Conservation (phyloP, 1,140 invertebrate species). For the Hydropsyche tenuis region DNA sequence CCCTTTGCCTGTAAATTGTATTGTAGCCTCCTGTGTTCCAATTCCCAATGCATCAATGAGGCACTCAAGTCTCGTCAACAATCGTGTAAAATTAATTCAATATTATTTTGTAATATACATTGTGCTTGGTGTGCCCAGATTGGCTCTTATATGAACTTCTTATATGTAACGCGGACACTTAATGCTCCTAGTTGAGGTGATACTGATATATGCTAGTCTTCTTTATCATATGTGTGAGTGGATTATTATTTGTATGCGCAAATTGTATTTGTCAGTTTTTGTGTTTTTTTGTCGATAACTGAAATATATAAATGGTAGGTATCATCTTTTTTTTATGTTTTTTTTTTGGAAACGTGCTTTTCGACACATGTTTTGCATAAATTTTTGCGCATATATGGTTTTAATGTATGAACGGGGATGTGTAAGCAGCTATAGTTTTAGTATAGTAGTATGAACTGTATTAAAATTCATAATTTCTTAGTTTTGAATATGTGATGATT, state of each 20-base stretch:
- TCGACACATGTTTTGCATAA: not conserved
- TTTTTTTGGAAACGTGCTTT: no score
- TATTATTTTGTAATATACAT: not conserved
- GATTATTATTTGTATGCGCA: constrained; percentile 25
- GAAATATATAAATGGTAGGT: no score
- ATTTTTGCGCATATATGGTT: not conserved
- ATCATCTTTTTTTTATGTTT: no score
- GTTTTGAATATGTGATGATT: constrained; percentile 36
- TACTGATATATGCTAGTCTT: constrained; percentile 51
- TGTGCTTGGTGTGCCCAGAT: no score
- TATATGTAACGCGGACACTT: constrained; percentile 36
- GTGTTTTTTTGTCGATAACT: no score
- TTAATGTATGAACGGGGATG: not conserved
- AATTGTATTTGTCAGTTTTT: no score
- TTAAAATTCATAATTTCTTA: constrained; percentile 37
- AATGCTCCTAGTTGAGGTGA: constrained; percentile 47
- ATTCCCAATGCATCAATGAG: no score
- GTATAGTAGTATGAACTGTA: constrained; percentile 31
- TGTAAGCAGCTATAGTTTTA: constrained; percentile 30
- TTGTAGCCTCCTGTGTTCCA: not conserved
- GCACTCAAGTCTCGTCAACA: no score
- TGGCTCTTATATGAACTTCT: constrained; percentile 2
- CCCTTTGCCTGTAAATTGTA: not conserved
- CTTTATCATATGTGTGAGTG: constrained; percentile 44
- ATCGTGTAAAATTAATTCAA: no score